Evolutionary conservation across 2,888 invertebrate species (phyloP).

Genomic region (Chalcis sispes): DNA sequence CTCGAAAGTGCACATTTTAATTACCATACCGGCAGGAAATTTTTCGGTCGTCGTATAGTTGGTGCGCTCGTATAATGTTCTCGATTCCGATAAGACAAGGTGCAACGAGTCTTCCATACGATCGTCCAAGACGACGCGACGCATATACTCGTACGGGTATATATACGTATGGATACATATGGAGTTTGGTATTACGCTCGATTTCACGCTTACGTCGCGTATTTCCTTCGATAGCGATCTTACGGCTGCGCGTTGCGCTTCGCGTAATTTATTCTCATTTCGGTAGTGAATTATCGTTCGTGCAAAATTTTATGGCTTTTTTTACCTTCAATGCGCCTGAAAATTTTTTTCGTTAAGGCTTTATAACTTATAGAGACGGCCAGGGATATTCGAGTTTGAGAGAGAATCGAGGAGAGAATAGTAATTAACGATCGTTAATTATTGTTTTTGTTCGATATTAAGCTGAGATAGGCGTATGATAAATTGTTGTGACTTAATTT

Average conservation of each 20-base stretch:
- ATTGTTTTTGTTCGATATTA: slow-evolving; percentile 10
- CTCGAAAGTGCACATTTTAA: slow-evolving; percentile 15
- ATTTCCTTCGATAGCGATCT: slow-evolving; percentile 49
- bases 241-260: slow-evolving; percentile 27
- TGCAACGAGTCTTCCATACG: slow-evolving; percentile 7
- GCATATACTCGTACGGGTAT: neutral
- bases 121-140: neutral
- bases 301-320: slow-evolving; percentile 46
- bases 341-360: neutral
- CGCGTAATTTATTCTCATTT: slow-evolving; percentile 54
- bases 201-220: slow-evolving; percentile 35
- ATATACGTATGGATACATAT: neutral
- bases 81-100: slow-evolving; percentile 47
- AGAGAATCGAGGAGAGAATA: no score
- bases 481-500: no score
- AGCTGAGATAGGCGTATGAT: no score
- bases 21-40: slow-evolving; percentile 6
- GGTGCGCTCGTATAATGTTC: slow-evolving; percentile 25
- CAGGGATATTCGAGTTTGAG: no score
- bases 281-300: slow-evolving; percentile 50
- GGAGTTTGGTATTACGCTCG: slow-evolving; percentile 20
- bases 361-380: no score
- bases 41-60: slow-evolving; percentile 16
- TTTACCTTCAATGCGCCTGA: slow-evolving; percentile 2
- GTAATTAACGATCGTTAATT: slow-evolving; percentile 16